A percentile compares a stretch with the other conserved stretches of the same genome.
phyloP scores from a whole-genome alignment of 2,113 vertebrate species.

The Glaucomys volans region DNA sequence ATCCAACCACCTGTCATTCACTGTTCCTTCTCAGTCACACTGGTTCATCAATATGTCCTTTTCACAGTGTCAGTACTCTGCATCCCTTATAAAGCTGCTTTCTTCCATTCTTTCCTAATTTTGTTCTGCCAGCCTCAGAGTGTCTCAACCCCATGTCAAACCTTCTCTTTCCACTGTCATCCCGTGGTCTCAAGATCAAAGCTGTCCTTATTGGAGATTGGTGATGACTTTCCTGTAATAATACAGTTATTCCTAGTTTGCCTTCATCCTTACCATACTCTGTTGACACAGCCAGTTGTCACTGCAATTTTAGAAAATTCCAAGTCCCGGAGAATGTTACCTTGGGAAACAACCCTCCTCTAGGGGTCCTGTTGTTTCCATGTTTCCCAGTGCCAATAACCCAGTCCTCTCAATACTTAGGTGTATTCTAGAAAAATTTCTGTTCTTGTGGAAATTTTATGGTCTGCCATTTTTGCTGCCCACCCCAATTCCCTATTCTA shows the following conservation, averaged over 20 bases:
- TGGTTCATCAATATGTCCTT: not conserved
- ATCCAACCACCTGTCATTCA: constrained; percentile 32
- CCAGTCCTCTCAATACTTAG: not conserved
- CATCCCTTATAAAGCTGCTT: not conserved
- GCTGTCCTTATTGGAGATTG: constrained; percentile 16
- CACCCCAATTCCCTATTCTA: constrained; percentile 33
- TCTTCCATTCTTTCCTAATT: not conserved
- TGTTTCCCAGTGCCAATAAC: constrained; percentile 12
- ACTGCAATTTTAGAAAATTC: constrained; percentile 35
- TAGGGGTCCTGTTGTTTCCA: not conserved
- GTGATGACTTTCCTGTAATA: not conserved
- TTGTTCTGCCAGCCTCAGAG: constrained; percentile 15
- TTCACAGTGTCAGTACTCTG: not conserved
- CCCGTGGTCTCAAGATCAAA: constrained; percentile 58
- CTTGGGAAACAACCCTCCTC: constrained; percentile 33
- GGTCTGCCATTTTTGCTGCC: constrained; percentile 61
- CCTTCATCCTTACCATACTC: not conserved
- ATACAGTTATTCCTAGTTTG: not conserved
- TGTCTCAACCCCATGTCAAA: constrained; percentile 16
- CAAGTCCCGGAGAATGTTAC: constrained; percentile 32
- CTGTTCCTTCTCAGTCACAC: not conserved
- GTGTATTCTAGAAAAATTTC: not conserved
- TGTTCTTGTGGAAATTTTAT: constrained; percentile 38
- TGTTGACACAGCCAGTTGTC: not conserved
- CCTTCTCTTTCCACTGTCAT: constrained; percentile 33